These are phyloP conservation scores for Caenorhabditis uteleia DNA, from an alignment of 2,888 invertebrate genomes.

Conservation along the genomic window DNA sequence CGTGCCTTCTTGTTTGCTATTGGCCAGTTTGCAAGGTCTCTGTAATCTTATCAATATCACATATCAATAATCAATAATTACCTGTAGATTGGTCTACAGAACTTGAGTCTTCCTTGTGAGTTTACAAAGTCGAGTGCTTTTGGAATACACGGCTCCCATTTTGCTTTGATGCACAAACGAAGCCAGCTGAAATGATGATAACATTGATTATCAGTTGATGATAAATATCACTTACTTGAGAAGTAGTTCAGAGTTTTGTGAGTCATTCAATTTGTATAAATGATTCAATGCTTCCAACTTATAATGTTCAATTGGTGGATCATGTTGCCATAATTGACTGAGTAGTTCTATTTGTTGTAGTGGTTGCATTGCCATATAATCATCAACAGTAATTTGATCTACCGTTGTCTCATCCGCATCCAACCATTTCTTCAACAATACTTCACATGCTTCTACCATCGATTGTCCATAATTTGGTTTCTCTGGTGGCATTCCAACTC, in stretches of 20 bases:
- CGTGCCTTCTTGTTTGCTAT: conserved; percentile 43
- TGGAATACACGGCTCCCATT: conserved; percentile 77
- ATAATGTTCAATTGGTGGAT: conserved; percentile 54
- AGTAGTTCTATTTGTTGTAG: conserved; percentile 57
- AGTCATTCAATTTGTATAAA: conserved; percentile 74
- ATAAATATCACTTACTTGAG: conserved; percentile 71
- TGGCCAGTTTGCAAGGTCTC: conserved; percentile 53
- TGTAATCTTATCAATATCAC: conserved; percentile 6
- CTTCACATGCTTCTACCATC: conserved; percentile 53
- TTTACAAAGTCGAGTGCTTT: conserved; percentile 82
- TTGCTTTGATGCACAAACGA: conserved; percentile 80
- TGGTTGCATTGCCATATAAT: conserved; percentile 48
- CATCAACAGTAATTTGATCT: conserved; percentile 30
- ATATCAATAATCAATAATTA: conserved; percentile 6
- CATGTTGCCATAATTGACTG: conserved; percentile 67
- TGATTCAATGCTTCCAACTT: conserved; percentile 71
- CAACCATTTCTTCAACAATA: conserved; percentile 46
- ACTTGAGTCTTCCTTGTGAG: conserved; percentile 88
- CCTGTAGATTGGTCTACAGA: conserved; percentile 82
- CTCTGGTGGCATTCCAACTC: conserved; percentile 86
- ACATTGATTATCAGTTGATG: too few species aligned
- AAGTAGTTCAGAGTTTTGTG: conserved; percentile 82
- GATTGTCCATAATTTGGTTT: conserved; percentile 75
- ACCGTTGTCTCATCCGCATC: conserved; percentile 42
- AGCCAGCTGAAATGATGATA: conserved; percentile 81